These are phyloP conservation scores for Leuctra nigra DNA, from an alignment of 2,888 invertebrate species.

Conservation along the genomic window DNA sequence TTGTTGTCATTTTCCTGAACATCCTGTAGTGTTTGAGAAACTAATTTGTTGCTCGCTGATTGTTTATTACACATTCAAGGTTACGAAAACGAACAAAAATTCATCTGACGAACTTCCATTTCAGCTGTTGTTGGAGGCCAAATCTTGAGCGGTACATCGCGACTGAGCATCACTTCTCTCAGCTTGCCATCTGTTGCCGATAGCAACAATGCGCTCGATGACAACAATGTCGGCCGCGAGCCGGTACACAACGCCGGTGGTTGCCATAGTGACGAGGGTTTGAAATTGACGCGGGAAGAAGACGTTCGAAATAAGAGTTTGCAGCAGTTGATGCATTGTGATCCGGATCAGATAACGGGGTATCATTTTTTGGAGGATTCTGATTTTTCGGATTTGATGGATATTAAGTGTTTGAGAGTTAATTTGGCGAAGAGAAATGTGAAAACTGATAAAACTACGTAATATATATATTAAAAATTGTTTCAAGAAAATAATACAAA, in stretches of 20 bases:
- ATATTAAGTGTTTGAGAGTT: constrained; percentile 1
- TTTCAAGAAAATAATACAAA: too few species aligned
- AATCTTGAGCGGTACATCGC: background rate
- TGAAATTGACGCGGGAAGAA: too few species aligned
- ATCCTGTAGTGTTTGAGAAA: constrained; percentile 9
- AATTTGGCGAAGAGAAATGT: background rate
- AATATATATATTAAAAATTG: too few species aligned
- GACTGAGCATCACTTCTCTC: background rate
- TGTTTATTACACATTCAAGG: constrained; percentile 3
- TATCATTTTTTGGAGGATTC: background rate
- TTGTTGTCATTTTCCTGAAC: background rate
- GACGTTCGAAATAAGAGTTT: too few species aligned
- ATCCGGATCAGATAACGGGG: background rate
- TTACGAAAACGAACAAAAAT: constrained; percentile 1
- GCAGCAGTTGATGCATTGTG: background rate
- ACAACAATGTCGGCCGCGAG: background rate
- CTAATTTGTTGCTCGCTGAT: constrained; percentile 6
- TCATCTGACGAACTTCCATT: background rate
- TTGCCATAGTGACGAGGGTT: background rate
- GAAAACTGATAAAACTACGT: constrained; percentile 1
- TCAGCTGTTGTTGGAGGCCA: background rate
- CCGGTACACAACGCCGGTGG: background rate
- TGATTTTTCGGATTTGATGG: background rate
- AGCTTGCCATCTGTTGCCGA: background rate
- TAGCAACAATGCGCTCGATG: background rate